Base-by-base conservation (phyloP, 2,113 vertebrate genomes). In the Phaethornis superciliosus region DNA sequence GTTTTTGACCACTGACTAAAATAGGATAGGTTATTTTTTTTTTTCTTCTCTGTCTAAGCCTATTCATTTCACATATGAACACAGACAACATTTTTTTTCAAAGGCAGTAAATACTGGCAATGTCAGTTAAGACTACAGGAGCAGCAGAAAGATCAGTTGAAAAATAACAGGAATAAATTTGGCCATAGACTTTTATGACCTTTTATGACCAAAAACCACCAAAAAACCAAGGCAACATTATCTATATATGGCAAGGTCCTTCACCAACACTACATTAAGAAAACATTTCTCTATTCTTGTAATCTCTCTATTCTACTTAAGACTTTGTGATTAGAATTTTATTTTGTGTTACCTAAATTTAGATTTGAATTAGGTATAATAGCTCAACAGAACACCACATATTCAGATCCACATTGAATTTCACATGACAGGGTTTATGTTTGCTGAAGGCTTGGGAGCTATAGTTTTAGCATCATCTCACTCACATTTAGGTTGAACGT, bases 391-490 rank as follows among this genome's bases (percentile, higher is more conserved):
- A 84, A n/a, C 46, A 52, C 76, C 49, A 75, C 4, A 3, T 30
- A 49, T 92, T 88, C 72, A 46, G 46, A 89, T 58, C 78, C 78
- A 89, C 72, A 42, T 5, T 81, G 84, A 65, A 96, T 94, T 92
- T 89, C 65, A 54, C 47, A 68, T 90, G 94, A 88, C 95, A 94
- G 74, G 59, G 64, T 93, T 92, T 94, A 76, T 5, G 3, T 95
- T 89, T 80, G 55, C 63, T 55, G 79, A 69, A 72, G 82, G 88
- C 92, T 94, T 85, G 62, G 55, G 94, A 92, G 93, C 71, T 94
- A 12, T 62, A 70, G 71, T 85, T 96, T 85, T 93, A 96, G 32
- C 89, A 92, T 93, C 94, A 85, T 92, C 77, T 97, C 83, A 17
- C 40, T 59, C 70, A 55, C 88, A 89, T 96, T 94, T 85, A 74